Base-by-base conservation (phyloP, 2,888 invertebrate genomes). In the Eristalinus aeneus region DNA sequence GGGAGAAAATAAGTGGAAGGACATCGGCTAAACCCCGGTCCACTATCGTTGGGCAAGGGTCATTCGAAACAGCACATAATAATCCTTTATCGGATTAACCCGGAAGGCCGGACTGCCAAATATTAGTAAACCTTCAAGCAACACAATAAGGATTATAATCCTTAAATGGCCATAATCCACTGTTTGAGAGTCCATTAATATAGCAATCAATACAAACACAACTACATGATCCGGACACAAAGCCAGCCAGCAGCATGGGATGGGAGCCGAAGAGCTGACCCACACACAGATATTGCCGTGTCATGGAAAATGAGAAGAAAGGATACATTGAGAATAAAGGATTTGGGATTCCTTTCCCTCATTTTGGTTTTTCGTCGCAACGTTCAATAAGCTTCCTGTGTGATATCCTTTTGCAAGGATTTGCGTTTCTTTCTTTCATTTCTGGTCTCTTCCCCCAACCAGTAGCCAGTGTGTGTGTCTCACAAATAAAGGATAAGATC, bases 81-180 rank as follows among this genome's bases (percentile, higher is more conserved):
- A 86, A 86, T 86, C 86, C 86, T 86, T 86, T 86, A 86, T 78
- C 86, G 82, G 82, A 82, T 86, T 86, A 78, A 60, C 77, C 82
- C 65, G 64, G 32, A 80, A 71, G 86, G 82, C 69, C 64, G 86
- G 74, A 78, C 78, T 67, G 65, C 77, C 82, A 86, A 86, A 86
- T 86, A 86, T 86, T 86, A 74, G 86, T 86, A 86, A 86, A 86
- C 73, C 86, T 78, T 74, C 32, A 22, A 58, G 71, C 56, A 82
- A 65, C 67, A 86, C 86, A 86, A 86, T 82, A 56, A 86, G 77
- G 86, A 86, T 86, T 82, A 86, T 86, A 86, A 82, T 86, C 86
- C 81, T 74, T 82, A 82, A 86, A 86, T 74, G 81, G 74, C 54
- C 56, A 73, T 86, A 82, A 86, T 86, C 86, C 69, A 68, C 76